A percentile compares a stretch with the other conserved stretches of the same genome.
Evolutionary conservation across 2,113 vertebrate species (phyloP).

Genomic region (Oostethus manadensis): DNA sequence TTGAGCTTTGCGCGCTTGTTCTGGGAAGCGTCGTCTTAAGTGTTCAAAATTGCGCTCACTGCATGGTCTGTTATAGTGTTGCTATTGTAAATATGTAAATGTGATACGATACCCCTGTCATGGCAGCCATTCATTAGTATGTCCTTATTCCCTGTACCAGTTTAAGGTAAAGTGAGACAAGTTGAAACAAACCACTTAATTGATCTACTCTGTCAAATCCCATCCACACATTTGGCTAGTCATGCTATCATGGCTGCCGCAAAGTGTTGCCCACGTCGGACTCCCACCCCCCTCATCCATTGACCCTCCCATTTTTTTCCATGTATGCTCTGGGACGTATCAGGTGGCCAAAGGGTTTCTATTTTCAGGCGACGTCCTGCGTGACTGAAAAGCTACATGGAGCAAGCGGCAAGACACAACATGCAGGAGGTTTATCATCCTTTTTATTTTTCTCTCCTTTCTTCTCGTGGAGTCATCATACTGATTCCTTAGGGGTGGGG

Average conservation of each 20-base stretch:
- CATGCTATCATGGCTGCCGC: constrained; percentile 65
- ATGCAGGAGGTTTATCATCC: constrained; percentile 71
- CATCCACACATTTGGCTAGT: constrained; percentile 57
- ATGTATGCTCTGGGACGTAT: constrained; percentile 83
- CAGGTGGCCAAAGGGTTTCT: constrained; percentile 78
- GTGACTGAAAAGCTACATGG: constrained; percentile 84
- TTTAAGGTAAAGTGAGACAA: not conserved
- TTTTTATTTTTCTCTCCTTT: constrained; percentile 27
- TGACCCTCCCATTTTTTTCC: constrained; percentile 78
- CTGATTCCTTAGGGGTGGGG: not conserved
- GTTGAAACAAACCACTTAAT: not conserved
- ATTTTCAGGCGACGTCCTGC: constrained; percentile 85
- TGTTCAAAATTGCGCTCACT: too few species aligned
- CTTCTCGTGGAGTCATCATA: constrained; percentile 19
- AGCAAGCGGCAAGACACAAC: constrained; percentile 69
- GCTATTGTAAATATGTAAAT: too few species aligned
- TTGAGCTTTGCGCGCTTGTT: too few species aligned
- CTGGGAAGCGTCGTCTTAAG: too few species aligned
- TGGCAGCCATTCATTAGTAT: not conserved
- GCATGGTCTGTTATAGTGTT: too few species aligned
- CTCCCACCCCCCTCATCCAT: constrained; percentile 14
- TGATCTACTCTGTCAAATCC: not conserved
- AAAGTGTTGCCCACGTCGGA: constrained; percentile 19
- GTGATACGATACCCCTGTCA: too few species aligned
- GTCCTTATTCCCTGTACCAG: not conserved